Percentiles rank a stretch among this genome's conserved stretches.
phyloP scores from a whole-genome alignment of 1,140 invertebrate species.

The Oncopeltus fasciatus region DNA sequence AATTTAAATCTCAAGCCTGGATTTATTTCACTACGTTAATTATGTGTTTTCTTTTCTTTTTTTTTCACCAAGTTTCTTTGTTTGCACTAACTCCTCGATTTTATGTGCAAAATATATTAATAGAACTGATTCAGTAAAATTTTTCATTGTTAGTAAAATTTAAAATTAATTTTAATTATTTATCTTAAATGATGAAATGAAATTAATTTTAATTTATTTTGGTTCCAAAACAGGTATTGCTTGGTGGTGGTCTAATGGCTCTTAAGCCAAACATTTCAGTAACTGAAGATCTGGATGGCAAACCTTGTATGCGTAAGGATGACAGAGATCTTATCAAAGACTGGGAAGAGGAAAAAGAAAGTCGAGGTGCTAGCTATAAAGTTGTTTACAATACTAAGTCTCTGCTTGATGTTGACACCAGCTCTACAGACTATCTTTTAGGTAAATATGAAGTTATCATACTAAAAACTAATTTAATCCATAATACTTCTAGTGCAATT shows the following conservation, averaged over 20 bases:
- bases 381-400: conserved; percentile 30
- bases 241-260: not conserved
- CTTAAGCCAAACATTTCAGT: not conserved
- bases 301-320: conserved; percentile 33
- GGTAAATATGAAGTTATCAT: too few species aligned
- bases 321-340: conserved; percentile 31
- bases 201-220: not conserved
- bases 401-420: conserved; percentile 31
- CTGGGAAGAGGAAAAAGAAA: conserved; percentile 29
- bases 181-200: not conserved
- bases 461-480: too few species aligned
- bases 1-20: too few species aligned
- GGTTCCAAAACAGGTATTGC: not conserved
- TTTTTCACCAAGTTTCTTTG: too few species aligned
- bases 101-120: too few species aligned
- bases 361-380: conserved; percentile 19
- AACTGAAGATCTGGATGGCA: conserved; percentile 33
- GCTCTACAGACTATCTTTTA: conserved; percentile 39
- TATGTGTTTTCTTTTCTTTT: too few species aligned
- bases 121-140: too few species aligned
- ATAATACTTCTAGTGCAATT: too few species aligned
- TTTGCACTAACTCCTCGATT: too few species aligned
- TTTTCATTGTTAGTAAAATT: too few species aligned
- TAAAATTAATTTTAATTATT: too few species aligned
- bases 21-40: too few species aligned